Evolutionary conservation across 2,888 invertebrate genomes (phyloP), one percentile per base, ranked within the genome.

Genomic region (Phaonia tiefii): DNA sequence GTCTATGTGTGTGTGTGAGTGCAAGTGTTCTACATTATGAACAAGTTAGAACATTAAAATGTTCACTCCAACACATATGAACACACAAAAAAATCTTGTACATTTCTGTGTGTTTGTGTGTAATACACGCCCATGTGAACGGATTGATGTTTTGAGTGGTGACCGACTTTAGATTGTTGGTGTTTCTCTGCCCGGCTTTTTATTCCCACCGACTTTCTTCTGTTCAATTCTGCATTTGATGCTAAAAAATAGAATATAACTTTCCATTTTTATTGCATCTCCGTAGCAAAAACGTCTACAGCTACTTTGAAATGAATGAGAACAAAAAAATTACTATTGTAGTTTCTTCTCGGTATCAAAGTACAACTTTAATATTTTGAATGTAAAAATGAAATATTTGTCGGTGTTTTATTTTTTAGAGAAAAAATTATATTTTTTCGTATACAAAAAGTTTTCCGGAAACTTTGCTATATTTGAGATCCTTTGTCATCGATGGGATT

Each of bases 241-340:
- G 66, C 49, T 20, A 31, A 31, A 5, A 8, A 54, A 39, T 51
- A 56, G 2, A 26, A 42, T 31, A 54, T 42, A 77, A 81, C 77
- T 81, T 81, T 72, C 56, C 77, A 81, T 78, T 81, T 78, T 75
- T 78, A 77, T 81, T 81, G 77, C 75, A 72, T 81, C 71, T 63
- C 67, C 51, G 71, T 75, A 67, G 31, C 17, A 63, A 17, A 60
- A 17, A 39, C 7, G 3, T 44, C 44, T 26, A 75, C 31, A 3
- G 31, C 31, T 5, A 31, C 31, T 5, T 31, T n/a, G 71, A n/a
- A n/a, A n/a, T n/a, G 25, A 60, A 60, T 20, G 66, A 73, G 49
- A 1, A 76, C 39, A 76, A 76, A 26, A 51, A 49, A 69, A 69
- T 7, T 39, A 25, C 56, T 60, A 44, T 22, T 44, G 56, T 31